Evolutionary conservation across 1,140 invertebrate genomes (phyloP).

Genomic region (Lutraria rhynchaena): DNA sequence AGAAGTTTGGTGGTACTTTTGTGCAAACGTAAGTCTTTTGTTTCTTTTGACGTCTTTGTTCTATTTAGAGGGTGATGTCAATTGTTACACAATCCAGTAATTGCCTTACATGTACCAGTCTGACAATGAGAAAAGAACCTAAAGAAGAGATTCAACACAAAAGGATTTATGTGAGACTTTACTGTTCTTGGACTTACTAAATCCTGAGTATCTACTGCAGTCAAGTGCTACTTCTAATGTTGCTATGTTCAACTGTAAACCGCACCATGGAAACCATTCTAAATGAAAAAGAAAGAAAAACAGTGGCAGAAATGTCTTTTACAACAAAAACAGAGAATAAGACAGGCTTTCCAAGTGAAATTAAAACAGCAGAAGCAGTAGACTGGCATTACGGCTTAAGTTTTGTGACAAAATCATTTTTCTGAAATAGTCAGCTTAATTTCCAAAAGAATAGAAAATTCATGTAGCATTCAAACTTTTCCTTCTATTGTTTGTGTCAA

Average conservation of each 20-base stretch:
- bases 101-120: too few species aligned
- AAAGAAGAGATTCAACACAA: neutral
- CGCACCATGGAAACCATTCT: slow-evolving; percentile 53
- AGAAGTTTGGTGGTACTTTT: neutral
- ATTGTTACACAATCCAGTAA: too few species aligned
- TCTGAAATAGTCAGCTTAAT: neutral
- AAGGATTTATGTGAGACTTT: too few species aligned
- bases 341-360: neutral
- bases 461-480: neutral
- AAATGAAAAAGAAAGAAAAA: neutral
- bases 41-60: too few species aligned
- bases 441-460: neutral
- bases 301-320: neutral
- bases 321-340: too few species aligned
- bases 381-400: neutral
- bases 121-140: too few species aligned
- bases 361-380: neutral
- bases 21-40: neutral
- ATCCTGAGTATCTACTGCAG: slow-evolving; percentile 35
- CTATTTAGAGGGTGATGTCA: too few species aligned
- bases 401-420: neutral
- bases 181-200: slow-evolving; percentile 17
- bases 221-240: slow-evolving; percentile 26
- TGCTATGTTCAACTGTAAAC: slow-evolving; percentile 14
- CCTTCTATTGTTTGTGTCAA: too few species aligned